phyloP scores from a whole-genome alignment of 2,797 vertebrate genomes.

The Sebastes goodei region DNA sequence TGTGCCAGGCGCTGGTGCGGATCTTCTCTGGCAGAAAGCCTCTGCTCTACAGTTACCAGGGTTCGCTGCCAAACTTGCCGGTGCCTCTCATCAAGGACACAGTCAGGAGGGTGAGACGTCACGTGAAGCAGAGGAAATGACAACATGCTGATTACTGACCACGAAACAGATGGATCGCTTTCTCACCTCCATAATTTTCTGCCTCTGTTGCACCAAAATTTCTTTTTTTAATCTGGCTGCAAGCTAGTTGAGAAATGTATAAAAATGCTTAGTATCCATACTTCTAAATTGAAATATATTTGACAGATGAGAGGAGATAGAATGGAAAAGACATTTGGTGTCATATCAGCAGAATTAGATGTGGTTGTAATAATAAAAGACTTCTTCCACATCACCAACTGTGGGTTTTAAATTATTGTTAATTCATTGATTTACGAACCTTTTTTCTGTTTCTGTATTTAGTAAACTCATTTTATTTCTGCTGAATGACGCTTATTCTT shows the following conservation, averaged over 20 bases:
- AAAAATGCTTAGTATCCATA: background rate
- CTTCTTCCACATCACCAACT: background rate
- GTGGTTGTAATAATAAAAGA: background rate
- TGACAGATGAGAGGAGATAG: background rate
- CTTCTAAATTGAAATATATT: background rate
- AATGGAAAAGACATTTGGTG: background rate
- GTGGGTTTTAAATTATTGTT: background rate
- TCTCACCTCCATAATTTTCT: slow-evolving; percentile 1
- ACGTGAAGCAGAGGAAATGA: slow-evolving; percentile 33
- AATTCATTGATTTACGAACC: background rate
- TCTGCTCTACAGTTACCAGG: slow-evolving; percentile 91
- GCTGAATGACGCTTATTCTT: background rate
- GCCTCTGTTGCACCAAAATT: background rate
- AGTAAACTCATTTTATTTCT: background rate
- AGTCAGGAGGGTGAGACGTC: slow-evolving; percentile 83
- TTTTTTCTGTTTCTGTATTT: background rate
- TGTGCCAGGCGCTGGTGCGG: slow-evolving; percentile 87
- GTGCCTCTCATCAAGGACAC: slow-evolving; percentile 89
- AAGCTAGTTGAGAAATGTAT: background rate
- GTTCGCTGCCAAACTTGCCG: slow-evolving; percentile 88
- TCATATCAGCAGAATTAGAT: background rate
- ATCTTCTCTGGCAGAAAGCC: slow-evolving; percentile 92
- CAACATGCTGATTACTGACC: background rate
- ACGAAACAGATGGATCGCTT: slow-evolving; percentile 32
- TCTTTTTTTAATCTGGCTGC: background rate